Base-by-base conservation (phyloP, 2,113 vertebrate genomes). In the Scophthalmus maximus region DNA sequence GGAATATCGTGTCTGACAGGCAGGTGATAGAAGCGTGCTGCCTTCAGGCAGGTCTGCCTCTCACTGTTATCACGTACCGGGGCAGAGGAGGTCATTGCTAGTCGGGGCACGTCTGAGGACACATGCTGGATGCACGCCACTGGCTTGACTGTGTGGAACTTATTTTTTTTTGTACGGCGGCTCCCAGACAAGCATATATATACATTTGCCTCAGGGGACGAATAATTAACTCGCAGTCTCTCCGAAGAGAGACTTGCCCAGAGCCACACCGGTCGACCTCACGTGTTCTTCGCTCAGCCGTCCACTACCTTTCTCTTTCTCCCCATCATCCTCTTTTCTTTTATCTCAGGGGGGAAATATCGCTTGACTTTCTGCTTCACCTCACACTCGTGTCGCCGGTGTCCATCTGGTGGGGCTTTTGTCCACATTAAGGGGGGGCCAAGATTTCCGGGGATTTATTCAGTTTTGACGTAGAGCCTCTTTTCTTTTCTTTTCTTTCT, bases 1-100 rank as follows among this genome's bases (percentile, higher is more conserved):
- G 29, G 25, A 61, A 52, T 8, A 65, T 68, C 36, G 29, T 0
- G 20, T 78, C 27, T 68, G 78, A 69, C 63, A 40, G 56, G 58
- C 50, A 53, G 81, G 26, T 57, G 76, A 68, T 74, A 61, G 76
- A 72, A 60, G 50, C 10, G 63, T 73, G 57, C 22, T 23, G 46
- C 44, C 50, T 65, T 67, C 34, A 18, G 44, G 64, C 32, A 27
- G 49, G 55, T 29, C 63, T 68, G 71, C 63, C 50, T 51, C 29
- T 34, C 22, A 67, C 58, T 74, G 42, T 76, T 83, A 64, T 51
- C 34, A 42, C 57, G 53, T 49, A 56, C 27, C 2, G 32, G 65
- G 27, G 55, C 66, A 69, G 68, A 78, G 62, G 68, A 78, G 62
- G 69, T 83, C 71, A 86, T 91, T 82, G 76, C 38, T 62, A 88